Evolutionary conservation across 2,113 vertebrate species (phyloP).

Genomic region (Polypterus bichir): DNA sequence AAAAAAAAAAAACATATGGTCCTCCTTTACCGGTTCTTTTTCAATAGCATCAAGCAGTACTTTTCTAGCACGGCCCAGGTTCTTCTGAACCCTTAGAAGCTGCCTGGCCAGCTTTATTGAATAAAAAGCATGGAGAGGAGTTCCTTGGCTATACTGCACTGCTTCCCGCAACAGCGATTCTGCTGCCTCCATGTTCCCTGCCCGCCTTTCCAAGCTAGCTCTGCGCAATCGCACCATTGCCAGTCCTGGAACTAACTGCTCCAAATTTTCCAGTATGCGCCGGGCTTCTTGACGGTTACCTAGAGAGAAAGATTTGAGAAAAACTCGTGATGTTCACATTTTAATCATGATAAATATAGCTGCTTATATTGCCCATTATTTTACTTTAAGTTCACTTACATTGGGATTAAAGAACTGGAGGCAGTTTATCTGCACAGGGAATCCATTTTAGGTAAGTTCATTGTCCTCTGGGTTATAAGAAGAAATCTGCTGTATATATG

Average conservation of each 20-base stretch:
- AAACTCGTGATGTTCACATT: too few relatives aligned
- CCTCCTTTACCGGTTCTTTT: constrained; percentile 51
- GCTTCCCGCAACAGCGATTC: constrained; percentile 54
- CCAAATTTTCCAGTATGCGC: constrained; percentile 45
- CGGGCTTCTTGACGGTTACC: constrained; percentile 51
- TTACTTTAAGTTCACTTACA: too few relatives aligned
- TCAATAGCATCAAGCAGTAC: constrained; percentile 58
- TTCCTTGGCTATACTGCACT: constrained; percentile 46
- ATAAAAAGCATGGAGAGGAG: constrained; percentile 52
- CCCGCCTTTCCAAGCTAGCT: constrained; percentile 55
- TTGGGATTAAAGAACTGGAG: too few relatives aligned
- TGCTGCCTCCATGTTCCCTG: constrained; percentile 46
- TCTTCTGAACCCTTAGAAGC: constrained; percentile 51
- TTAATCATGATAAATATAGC: too few relatives aligned
- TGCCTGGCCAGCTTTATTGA: constrained; percentile 62
- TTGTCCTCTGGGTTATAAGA: too few relatives aligned
- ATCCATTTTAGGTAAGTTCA: too few relatives aligned
- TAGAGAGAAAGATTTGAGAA: constrained; percentile 15
- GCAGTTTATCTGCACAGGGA: too few relatives aligned
- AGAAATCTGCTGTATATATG: too few relatives aligned
- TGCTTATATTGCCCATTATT: too few relatives aligned
- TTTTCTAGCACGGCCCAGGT: constrained; percentile 39
- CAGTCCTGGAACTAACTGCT: constrained; percentile 50
- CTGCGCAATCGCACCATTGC: constrained; percentile 54
- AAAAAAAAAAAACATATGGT: not conserved